A percentile compares a stretch with the other conserved stretches of the same genome.
Evolutionary conservation across 2,888 invertebrate genomes (phyloP).

Genomic region (Rhingia campestris): DNA sequence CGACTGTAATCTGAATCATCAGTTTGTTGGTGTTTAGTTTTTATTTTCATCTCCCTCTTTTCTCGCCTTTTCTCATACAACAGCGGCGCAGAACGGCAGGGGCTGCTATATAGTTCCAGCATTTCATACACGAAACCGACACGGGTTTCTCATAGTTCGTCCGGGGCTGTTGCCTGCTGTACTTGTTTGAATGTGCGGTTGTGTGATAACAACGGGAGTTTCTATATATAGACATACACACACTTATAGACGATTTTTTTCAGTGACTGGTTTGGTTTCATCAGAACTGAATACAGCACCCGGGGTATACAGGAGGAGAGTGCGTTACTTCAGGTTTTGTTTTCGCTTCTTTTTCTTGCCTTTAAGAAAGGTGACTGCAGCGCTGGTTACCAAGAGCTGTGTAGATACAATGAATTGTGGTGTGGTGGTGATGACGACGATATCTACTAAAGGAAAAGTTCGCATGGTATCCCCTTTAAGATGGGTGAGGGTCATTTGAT

Average conservation of each 20-base stretch:
- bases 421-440: too few species aligned
- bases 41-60: constrained; percentile 54
- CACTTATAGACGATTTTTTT: neutral
- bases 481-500: too few species aligned
- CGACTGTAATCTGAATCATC: constrained; percentile 34
- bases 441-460: too few species aligned
- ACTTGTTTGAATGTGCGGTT: constrained; percentile 10
- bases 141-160: constrained; percentile 47
- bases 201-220: constrained; percentile 29
- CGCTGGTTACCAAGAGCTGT: too few species aligned
- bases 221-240: constrained; percentile 9
- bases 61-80: neutral
- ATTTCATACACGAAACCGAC: constrained; percentile 22
- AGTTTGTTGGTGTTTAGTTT: neutral
- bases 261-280: constrained; percentile 62
- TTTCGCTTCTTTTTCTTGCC: constrained; percentile 13
- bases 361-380: neutral
- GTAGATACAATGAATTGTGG: too few species aligned
- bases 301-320: constrained; percentile 24
- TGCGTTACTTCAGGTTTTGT: constrained; percentile 11
- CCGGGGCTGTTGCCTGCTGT: constrained; percentile 56
- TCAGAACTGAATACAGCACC: constrained; percentile 64
- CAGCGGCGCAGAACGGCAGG: neutral
- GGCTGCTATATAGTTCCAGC: neutral
- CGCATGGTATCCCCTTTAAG: too few species aligned